Evolutionary conservation across 2,888 invertebrate genomes (phyloP).

Genomic region (Acronicta leporina): DNA sequence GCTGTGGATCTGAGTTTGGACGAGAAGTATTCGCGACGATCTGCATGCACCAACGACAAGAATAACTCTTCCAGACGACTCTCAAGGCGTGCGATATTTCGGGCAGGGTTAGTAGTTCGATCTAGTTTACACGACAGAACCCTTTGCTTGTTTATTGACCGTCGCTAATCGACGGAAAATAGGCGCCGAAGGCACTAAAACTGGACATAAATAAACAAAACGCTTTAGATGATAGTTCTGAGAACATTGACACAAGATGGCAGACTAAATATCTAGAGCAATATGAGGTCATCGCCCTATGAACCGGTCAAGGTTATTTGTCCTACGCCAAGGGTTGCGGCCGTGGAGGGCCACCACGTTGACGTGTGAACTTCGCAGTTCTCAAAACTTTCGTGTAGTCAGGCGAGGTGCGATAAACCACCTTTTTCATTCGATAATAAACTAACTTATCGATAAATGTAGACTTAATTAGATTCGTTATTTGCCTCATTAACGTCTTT

Average conservation of each 20-base stretch:
- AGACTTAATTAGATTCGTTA: conserved; percentile 62
- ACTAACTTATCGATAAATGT: conserved; percentile 56
- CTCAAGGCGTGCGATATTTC: conserved; percentile 80
- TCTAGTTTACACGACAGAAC: conserved; percentile 71
- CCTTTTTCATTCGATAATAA: conserved; percentile 38
- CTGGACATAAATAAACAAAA: conserved; percentile 63
- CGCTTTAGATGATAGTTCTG: conserved; percentile 54
- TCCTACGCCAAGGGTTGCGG: conserved; percentile 66
- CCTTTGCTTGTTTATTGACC: conserved; percentile 67
- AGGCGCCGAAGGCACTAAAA: conserved; percentile 62
- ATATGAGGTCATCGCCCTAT: conserved; percentile 76
- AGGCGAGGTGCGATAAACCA: conserved; percentile 28
- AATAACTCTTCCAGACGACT: conserved; percentile 82
- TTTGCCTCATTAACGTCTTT: conserved; percentile 64
- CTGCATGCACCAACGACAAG: conserved; percentile 72
- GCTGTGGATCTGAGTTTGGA: conserved; percentile 72
- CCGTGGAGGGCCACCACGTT: conserved; percentile 46
- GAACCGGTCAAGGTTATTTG: conserved; percentile 79
- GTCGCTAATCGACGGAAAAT: conserved; percentile 65
- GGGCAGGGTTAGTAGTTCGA: conserved; percentile 85
- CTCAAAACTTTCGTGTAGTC: conserved; percentile 61
- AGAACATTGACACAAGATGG: conserved; percentile 53
- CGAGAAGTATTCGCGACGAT: conserved; percentile 78
- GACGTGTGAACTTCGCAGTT: conserved; percentile 62
- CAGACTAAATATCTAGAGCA: conserved; percentile 53